Conservation (phyloP, 1,140 invertebrate genomes). For the Pomacea maculata region DNA sequence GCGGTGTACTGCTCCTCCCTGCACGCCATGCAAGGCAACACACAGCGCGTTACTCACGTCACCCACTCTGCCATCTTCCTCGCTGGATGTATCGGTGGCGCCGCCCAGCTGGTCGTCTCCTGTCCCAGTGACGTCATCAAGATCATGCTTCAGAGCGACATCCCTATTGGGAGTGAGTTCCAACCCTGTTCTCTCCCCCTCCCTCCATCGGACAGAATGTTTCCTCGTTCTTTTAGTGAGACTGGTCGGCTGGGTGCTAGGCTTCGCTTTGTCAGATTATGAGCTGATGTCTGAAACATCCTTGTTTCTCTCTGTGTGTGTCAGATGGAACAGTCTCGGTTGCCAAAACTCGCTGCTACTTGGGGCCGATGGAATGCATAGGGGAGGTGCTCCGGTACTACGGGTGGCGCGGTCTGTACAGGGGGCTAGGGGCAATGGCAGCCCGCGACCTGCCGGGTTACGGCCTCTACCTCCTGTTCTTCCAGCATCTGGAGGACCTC, state of each 20-base stretch:
- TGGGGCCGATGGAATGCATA: not conserved
- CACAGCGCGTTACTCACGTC: slow-evolving; percentile 2
- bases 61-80: slow-evolving; percentile 59
- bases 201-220: no score
- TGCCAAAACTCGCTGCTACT: slow-evolving; percentile 1
- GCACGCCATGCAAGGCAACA: slow-evolving; percentile 24
- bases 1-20: slow-evolving; percentile 74
- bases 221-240: no score
- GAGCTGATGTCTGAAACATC: no score
- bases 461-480: slow-evolving; percentile 29
- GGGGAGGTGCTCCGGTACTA: not conserved
- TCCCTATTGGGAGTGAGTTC: slow-evolving; percentile 30
- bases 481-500: slow-evolving; percentile 14
- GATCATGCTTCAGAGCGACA: slow-evolving; percentile 74
- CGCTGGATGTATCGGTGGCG: slow-evolving; percentile 72
- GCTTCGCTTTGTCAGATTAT: no score
- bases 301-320: no score
- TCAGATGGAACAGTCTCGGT: no score
- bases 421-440: slow-evolving; percentile 13
- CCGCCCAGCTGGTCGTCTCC: slow-evolving; percentile 71
- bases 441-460: slow-evolving; percentile 27
- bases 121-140: slow-evolving; percentile 79
- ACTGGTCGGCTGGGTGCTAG: no score
- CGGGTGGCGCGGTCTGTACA: not conserved
- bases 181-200: not conserved